Base-by-base conservation (phyloP, 2,113 vertebrate genomes). In the Zeus faber region DNA sequence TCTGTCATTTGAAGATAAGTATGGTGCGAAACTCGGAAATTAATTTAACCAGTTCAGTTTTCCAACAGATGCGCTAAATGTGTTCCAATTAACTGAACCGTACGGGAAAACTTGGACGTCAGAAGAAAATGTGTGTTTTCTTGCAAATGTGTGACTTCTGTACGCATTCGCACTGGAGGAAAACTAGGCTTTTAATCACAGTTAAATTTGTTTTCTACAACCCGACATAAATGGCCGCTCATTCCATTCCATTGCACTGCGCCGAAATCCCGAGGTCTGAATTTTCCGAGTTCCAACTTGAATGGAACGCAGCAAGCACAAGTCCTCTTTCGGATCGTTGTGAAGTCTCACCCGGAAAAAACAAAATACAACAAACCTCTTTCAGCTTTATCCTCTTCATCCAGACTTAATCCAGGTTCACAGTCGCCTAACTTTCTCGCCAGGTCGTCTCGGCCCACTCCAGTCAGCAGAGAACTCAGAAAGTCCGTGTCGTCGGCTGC, bases 401-500 rank as follows among this genome's bases (percentile, higher is more conserved):
- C 1, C 0, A 9, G 18, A 5, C 2, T 1, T 0, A 0, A 0
- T 2, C 0, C 49, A 0, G 1, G 2, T 1, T 46, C 58, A 20
- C 67, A 87, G 0, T 1, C 1, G 2, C 58, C 1, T 0, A 94
- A 0, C 4, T 8, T 60, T 0, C 58, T 6, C 0, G 63, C 0
- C 2, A 95, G 60, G 27, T 89, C 90, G 0, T 0, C 0, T 5
- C 91, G 81, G 0, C 71, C 20, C 0, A 90, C 50, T 0, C 0
- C 0, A 0, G 0, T 0, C 0, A 93, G 58, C 1, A 86, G 9
- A 0, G 0, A 0, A 1, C 59, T 33, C 2, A 94, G 62, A 0
- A 24, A 41, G 0, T 1, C 11, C 0, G 82, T 66, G 0, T 81
- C 0, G 1, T 62, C 9, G 0, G 1, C 3, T 0, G 45, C 1